phyloP scores from a whole-genome alignment of 2,797 vertebrate genomes.

The Petrocephalus schoutedeni region DNA sequence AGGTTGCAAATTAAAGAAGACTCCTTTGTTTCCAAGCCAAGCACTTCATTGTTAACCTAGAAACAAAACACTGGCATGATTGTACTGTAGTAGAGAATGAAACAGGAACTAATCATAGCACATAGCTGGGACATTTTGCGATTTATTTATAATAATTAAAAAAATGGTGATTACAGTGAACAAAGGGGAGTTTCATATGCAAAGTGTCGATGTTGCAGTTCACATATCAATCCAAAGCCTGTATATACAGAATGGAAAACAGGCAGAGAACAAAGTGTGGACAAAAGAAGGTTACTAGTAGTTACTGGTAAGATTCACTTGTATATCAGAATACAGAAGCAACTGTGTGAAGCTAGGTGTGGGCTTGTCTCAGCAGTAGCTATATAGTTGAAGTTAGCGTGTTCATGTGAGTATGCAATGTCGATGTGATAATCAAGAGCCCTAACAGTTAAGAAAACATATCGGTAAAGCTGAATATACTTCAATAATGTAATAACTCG shows the following conservation, averaged over 20 bases:
- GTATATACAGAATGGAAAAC: neutral
- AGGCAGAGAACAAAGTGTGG: neutral
- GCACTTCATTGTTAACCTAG: neutral
- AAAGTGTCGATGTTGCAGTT: neutral
- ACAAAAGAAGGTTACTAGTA: neutral
- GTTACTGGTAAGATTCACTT: neutral
- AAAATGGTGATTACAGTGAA: neutral
- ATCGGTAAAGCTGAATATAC: too few species aligned
- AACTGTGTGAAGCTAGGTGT: neutral
- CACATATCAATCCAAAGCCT: neutral
- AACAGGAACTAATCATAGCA: neutral
- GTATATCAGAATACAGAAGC: neutral
- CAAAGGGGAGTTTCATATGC: neutral
- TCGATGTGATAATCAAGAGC: too few species aligned
- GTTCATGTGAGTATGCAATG: too few species aligned
- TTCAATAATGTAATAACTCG: too few species aligned
- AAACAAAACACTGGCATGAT: neutral
- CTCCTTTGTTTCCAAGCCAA: neutral
- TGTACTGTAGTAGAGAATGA: neutral
- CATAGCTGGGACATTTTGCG: neutral
- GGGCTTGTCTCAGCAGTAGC: neutral
- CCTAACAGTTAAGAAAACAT: too few species aligned
- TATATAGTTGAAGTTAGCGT: too few species aligned
- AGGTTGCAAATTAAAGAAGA: neutral
- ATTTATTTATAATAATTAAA: neutral